Evolutionary conservation across 2,888 invertebrate genomes (phyloP).

Genomic region (Agrotis segetum): DNA sequence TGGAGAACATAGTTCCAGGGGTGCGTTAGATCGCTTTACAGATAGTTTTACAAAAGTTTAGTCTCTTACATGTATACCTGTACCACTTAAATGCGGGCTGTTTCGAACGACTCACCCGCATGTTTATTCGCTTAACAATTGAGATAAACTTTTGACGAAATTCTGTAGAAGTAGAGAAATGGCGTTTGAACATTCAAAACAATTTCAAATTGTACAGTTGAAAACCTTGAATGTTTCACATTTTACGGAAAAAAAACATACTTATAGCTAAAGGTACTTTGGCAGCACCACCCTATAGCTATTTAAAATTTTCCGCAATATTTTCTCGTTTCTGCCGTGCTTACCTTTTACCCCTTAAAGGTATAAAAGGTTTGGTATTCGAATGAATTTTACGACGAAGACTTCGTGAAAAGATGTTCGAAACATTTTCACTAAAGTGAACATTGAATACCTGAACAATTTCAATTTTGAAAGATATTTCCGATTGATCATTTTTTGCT

Average conservation of each 20-base stretch:
- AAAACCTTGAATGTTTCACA: constrained; percentile 5
- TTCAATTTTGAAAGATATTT: constrained; percentile 26
- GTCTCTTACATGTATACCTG: constrained; percentile 48
- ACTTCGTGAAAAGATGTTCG: constrained; percentile 41
- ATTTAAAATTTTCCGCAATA: constrained; percentile 22
- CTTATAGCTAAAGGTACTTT: constrained; percentile 1
- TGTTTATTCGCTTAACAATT: constrained; percentile 30
- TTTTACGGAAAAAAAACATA: background rate
- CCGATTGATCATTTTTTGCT: constrained; percentile 23
- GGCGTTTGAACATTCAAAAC: background rate
- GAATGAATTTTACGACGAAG: constrained; percentile 36
- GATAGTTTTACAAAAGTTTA: constrained; percentile 70
- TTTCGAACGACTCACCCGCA: constrained; percentile 40
- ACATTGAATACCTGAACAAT: constrained; percentile 46
- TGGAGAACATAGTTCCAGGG: constrained; percentile 54
- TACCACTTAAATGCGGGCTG: constrained; percentile 53
- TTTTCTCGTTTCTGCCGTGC: constrained; percentile 38
- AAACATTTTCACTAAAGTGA: constrained; percentile 49
- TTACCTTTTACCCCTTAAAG: constrained; percentile 28
- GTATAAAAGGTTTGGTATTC: constrained; percentile 40
- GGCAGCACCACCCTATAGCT: background rate
- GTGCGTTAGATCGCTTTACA: constrained; percentile 68
- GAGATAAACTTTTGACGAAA: constrained; percentile 32
- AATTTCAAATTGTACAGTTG: background rate
- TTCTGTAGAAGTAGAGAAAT: constrained; percentile 1